These are phyloP conservation scores for Matsumurasca onukii DNA, from an alignment of 1,140 invertebrate genomes.

Conservation along the genomic window DNA sequence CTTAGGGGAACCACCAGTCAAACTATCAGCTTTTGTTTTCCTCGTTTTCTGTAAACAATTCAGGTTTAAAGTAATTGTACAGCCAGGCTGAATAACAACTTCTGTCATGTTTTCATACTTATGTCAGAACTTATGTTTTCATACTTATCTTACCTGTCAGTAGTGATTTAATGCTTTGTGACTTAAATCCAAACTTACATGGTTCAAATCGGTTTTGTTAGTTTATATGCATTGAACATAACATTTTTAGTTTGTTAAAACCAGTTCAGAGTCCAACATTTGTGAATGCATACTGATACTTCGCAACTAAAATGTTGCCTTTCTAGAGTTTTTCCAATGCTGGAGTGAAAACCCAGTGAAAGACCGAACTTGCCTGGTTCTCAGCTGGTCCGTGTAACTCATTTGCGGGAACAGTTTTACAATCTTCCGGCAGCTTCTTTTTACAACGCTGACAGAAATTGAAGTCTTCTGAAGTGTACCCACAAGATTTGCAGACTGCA, in stretches of 20 bases:
- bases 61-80: not conserved
- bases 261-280: not conserved
- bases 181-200: not conserved
- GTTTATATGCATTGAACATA: not conserved
- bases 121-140: not conserved
- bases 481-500: constrained; percentile 68
- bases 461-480: constrained; percentile 69
- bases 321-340: not conserved
- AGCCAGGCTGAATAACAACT: too few species aligned
- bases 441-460: constrained; percentile 67
- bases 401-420: constrained; percentile 49
- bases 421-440: constrained; percentile 54
- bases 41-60: not conserved
- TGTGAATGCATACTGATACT: not conserved
- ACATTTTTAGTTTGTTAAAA: not conserved
- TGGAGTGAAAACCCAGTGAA: not conserved
- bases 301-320: not conserved
- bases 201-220: not conserved
- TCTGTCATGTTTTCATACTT: too few species aligned
- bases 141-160: not conserved
- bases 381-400: not conserved
- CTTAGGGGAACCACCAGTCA: constrained; percentile 13
- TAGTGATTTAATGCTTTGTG: not conserved
- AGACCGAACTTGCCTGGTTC: not conserved
- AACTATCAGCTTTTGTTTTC: constrained; percentile 13